Base-by-base conservation (phyloP, 1,140 invertebrate species). In the Stratiolaelaps scimitus region DNA sequence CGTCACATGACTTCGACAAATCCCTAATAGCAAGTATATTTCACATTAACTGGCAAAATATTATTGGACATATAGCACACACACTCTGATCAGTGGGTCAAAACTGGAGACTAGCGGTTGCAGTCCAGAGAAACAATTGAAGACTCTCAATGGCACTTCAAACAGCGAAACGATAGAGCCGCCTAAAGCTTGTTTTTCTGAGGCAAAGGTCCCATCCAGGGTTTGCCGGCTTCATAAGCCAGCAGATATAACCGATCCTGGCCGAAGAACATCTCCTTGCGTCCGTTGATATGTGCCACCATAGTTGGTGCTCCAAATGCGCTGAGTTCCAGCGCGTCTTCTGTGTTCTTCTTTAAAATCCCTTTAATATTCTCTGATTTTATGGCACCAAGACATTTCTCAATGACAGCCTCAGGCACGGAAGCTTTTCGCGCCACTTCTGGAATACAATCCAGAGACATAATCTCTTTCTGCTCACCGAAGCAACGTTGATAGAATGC, bases 271-370 rank as follows among this genome's bases (percentile, higher is more conserved):
- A 72, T 69, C 69, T 76, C 72, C 46, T 72, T 71, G 64, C 72
- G 70, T 7, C 68, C 70, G 20, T 72, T 69, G 43, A 73, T 67
- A 64, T 77, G 73, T n/a, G 73, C 73, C 7, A 76, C 71, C 65
- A 76, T 77, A 19, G 70, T 73, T 7, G 76, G 76, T 10, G 74
- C 70, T 19, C 76, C 76, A 75, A 77, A 78, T 7, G 75, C 76
- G 65, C 53, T 20, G 17, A 47, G 23, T 4, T 67, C 28, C 17
- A 68, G 17, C 15, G 68, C 68, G 45, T 69, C 68, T 29, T 69
- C 68, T 0, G 68, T 69, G 7, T 82, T 77, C 56, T 75, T 73
- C 65, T 77, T 71, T 60, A 83, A 69, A 74, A 48, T 29, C 15
- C 68, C 30, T 53, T 66, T 69, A 15, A 66, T 40, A 29, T 30